Conservation (phyloP, 1,140 invertebrate species). For the Drosophila arizonae region DNA sequence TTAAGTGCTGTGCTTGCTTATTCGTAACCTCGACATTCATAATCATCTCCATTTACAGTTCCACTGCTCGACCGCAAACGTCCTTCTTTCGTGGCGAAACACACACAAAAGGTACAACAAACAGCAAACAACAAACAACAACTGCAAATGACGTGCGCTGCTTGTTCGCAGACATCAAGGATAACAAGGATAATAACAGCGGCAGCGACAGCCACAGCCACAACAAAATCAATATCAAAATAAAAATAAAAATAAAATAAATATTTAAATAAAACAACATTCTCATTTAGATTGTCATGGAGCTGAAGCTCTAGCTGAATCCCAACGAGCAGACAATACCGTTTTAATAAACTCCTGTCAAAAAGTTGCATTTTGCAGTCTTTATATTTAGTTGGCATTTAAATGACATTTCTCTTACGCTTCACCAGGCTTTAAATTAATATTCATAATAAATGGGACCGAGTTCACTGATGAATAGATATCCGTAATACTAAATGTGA, state of each 20-base stretch:
- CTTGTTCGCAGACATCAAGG: constrained; percentile 18
- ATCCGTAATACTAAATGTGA: no score
- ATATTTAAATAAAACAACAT: constrained; percentile 27
- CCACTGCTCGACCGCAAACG: constrained; percentile 8
- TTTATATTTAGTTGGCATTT: no score
- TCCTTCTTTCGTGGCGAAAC: constrained; percentile 12
- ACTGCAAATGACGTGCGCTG: constrained; percentile 7
- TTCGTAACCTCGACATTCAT: constrained; percentile 24
- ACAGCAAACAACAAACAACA: constrained; percentile 28
- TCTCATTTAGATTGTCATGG: constrained; percentile 36
- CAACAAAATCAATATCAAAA: constrained; percentile 39
- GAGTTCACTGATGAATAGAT: no score
- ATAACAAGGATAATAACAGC: constrained; percentile 23
- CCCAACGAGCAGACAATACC: constrained; percentile 28
- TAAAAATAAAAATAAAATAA: no score
- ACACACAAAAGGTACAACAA: constrained; percentile 31
- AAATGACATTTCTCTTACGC: no score
- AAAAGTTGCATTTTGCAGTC: no score
- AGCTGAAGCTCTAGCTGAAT: constrained; percentile 1
- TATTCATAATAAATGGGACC: no score
- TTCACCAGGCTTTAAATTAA: no score
- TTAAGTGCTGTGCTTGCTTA: constrained; percentile 15
- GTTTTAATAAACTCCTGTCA: constrained; percentile 8
- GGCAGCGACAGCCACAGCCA: background rate
- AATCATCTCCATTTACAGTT: constrained; percentile 12